phyloP scores from a whole-genome alignment of 2,113 vertebrate genomes.

The Toxotes jaculatrix region DNA sequence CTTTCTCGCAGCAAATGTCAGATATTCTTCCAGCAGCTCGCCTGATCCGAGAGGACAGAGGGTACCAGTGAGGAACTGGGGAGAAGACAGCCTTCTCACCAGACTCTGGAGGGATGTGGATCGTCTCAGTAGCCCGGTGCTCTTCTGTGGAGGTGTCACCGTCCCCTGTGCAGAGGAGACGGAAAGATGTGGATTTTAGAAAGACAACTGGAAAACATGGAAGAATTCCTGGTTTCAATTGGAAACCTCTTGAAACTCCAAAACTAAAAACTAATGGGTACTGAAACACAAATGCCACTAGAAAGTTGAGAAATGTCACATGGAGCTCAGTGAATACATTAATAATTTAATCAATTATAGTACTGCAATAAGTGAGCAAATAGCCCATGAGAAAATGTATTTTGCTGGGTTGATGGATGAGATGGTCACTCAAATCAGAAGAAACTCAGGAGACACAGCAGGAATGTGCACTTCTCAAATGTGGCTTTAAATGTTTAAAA shows the following conservation, averaged over 20 bases:
- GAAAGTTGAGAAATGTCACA: too few species aligned
- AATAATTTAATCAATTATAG: not conserved
- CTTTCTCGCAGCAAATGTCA: conserved; percentile 83
- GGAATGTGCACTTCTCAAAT: not conserved
- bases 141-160: conserved; percentile 19
- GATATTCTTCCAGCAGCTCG: conserved; percentile 72
- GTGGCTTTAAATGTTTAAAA: not conserved
- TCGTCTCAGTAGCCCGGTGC: conserved; percentile 10
- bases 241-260: not conserved
- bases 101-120: conserved; percentile 4
- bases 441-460: not conserved
- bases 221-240: not conserved
- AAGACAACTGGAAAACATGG: not conserved
- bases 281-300: not conserved
- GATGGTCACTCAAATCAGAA: not conserved
- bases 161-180: conserved; percentile 40
- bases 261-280: not conserved
- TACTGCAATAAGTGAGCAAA: not conserved
- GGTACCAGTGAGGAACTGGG: conserved; percentile 52
- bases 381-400: not conserved
- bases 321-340: not conserved
- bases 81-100: not conserved
- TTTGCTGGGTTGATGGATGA: not conserved
- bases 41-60: conserved; percentile 57
- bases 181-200: not conserved